These are phyloP conservation scores for Erythrolamprus reginae DNA, from an alignment of 2,113 vertebrate species.

Conservation along the genomic window DNA sequence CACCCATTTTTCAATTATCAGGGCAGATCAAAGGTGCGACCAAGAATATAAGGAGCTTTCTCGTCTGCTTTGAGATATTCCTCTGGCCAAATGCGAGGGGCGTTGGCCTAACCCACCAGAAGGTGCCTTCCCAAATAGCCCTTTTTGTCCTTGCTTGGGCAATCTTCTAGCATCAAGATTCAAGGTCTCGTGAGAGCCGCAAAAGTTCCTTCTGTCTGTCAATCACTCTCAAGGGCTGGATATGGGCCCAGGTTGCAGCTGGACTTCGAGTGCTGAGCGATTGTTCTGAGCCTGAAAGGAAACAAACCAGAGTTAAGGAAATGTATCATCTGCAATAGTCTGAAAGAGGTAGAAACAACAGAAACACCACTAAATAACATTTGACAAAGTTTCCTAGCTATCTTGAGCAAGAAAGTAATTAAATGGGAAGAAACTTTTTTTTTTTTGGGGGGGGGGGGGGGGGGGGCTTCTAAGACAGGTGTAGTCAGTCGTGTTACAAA, in stretches of 20 bases:
- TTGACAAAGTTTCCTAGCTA: neutral
- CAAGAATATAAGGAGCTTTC: neutral
- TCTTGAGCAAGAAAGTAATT: neutral
- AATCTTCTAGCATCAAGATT: constrained; percentile 59
- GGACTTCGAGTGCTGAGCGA: constrained; percentile 73
- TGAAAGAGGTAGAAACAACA: neutral
- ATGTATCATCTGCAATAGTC: neutral
- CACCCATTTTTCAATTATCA: neutral
- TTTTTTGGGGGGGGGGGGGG: too few species aligned
- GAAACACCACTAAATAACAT: neutral
- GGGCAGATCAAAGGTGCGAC: neutral
- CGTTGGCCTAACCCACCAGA: neutral
- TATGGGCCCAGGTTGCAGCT: constrained; percentile 74
- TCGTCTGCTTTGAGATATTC: neutral
- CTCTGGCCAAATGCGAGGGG: neutral
- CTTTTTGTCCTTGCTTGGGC: neutral
- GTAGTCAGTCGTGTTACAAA: neutral
- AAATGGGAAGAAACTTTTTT: neutral
- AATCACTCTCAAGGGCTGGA: constrained; percentile 87
- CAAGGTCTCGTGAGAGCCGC: constrained; percentile 80
- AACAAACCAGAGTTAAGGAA: fast-evolving
- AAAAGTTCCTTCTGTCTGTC: constrained; percentile 89
- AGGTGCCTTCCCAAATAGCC: neutral
- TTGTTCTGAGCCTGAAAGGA: constrained; percentile 78
- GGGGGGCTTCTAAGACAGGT: neutral